A percentile compares a stretch with the other conserved stretches of the same genome.
phyloP scores from a whole-genome alignment of 2,888 invertebrate species.

The Nemurella pictetii region DNA sequence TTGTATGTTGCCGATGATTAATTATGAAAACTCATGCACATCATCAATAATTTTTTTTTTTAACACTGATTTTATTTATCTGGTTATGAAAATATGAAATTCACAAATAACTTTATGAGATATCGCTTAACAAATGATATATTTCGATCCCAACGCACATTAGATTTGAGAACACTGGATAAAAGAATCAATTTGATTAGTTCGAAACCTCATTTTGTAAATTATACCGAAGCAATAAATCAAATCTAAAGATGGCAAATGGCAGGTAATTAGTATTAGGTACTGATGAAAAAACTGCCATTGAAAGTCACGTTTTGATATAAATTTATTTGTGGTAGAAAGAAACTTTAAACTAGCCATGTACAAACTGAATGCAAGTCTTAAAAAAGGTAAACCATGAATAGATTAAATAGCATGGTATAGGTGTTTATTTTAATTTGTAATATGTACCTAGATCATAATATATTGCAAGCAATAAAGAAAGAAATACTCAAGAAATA shows the following conservation, averaged over 20 bases:
- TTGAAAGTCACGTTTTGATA: too few relatives aligned
- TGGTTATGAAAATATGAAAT: conserved; percentile 42
- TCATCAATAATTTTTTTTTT: conserved; percentile 33
- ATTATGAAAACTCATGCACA: not conserved
- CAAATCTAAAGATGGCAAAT: too few relatives aligned
- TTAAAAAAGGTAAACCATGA: too few relatives aligned
- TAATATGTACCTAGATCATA: not conserved
- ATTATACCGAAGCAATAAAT: too few relatives aligned
- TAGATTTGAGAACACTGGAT: not conserved
- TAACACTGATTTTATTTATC: conserved; percentile 8
- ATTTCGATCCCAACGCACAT: too few relatives aligned
- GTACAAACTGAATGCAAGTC: too few relatives aligned
- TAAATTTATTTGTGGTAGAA: too few relatives aligned
- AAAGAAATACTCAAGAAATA: not conserved
- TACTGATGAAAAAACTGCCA: too few relatives aligned
- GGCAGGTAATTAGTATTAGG: too few relatives aligned
- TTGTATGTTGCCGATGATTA: not conserved
- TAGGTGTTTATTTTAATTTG: not conserved
- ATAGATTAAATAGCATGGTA: not conserved
- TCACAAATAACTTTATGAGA: conserved; percentile 37
- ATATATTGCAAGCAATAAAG: not conserved
- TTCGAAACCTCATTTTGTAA: too few relatives aligned
- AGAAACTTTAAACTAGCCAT: too few relatives aligned
- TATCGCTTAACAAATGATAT: not conserved
- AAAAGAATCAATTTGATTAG: too few relatives aligned